These are phyloP conservation scores for Saguinus midas DNA, from an alignment of 2,113 vertebrate species.

Conservation along the genomic window DNA sequence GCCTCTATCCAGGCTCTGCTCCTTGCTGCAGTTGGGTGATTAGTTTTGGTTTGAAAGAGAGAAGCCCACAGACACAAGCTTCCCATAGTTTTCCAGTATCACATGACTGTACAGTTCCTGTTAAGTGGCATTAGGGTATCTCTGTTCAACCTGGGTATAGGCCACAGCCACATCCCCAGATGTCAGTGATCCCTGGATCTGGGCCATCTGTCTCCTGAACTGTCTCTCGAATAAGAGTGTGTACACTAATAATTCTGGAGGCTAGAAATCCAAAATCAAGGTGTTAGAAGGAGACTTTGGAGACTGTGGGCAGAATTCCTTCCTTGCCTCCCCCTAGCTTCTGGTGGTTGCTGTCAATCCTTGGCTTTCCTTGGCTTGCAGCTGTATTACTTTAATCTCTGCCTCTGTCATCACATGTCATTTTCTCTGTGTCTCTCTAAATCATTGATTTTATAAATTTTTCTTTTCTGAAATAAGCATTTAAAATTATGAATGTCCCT, in stretches of 20 bases:
- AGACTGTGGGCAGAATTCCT: neutral
- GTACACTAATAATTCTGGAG: neutral
- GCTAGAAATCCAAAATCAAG: neutral
- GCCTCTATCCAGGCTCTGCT: neutral
- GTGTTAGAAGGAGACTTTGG: neutral
- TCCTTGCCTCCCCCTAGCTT: neutral
- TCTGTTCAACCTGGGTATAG: neutral
- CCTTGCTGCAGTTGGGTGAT: neutral
- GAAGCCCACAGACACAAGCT: neutral
- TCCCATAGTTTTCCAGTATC: neutral
- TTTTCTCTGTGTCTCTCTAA: slow-evolving; percentile 4
- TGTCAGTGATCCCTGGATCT: neutral
- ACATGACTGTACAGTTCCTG: neutral
- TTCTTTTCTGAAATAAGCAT: slow-evolving; percentile 21
- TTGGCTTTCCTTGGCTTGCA: neutral
- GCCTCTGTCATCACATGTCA: neutral
- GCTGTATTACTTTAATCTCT: neutral
- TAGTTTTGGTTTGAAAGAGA: slow-evolving; percentile 39
- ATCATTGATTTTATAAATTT: neutral
- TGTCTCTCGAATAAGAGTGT: neutral
- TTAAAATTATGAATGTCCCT: neutral
- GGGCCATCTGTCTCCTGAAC: neutral
- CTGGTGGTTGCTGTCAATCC: neutral
- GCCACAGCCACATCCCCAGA: neutral
- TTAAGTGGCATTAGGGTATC: neutral